These are phyloP conservation scores for Sarcophaga variegata DNA, from an alignment of 2,888 invertebrate genomes.

Conservation along the genomic window DNA sequence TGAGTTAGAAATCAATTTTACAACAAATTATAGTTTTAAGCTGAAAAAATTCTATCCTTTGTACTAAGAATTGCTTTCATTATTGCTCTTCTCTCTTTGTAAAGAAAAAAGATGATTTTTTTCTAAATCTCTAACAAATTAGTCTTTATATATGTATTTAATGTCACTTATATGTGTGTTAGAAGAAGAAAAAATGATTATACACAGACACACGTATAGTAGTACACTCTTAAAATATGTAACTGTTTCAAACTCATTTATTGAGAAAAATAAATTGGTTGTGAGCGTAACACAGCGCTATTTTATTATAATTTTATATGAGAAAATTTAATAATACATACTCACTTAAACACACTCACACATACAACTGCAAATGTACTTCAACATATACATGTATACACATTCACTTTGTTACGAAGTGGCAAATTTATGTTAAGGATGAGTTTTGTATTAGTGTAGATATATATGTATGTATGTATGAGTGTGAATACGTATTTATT, in stretches of 20 bases:
- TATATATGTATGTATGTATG: not conserved
- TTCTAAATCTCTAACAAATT: slow-evolving; percentile 54
- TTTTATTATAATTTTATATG: slow-evolving; percentile 28
- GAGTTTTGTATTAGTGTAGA: not conserved
- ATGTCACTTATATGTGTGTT: slow-evolving; percentile 26
- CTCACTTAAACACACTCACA: not conserved
- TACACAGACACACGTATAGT: not conserved
- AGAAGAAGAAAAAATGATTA: not conserved
- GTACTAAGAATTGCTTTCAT: not conserved
- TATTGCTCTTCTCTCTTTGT: not conserved
- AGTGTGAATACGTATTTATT: not conserved
- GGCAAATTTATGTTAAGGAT: slow-evolving; percentile 23
- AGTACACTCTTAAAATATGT: not conserved
- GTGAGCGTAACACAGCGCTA: not conserved
- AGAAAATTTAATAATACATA: not conserved
- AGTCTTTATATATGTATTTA: slow-evolving; percentile 44
- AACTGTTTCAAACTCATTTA: slow-evolving; percentile 11
- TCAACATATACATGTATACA: not conserved
- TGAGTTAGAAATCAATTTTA: too few relatives aligned
- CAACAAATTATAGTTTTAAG: too few relatives aligned
- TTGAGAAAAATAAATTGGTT: slow-evolving; percentile 19
- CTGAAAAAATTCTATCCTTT: too few relatives aligned
- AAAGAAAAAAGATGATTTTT: not conserved
- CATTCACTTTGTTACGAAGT: not conserved
- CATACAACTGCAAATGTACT: not conserved